These are phyloP conservation scores for Drosophila helvetica DNA, from an alignment of 2,888 invertebrate species.

Conservation along the genomic window DNA sequence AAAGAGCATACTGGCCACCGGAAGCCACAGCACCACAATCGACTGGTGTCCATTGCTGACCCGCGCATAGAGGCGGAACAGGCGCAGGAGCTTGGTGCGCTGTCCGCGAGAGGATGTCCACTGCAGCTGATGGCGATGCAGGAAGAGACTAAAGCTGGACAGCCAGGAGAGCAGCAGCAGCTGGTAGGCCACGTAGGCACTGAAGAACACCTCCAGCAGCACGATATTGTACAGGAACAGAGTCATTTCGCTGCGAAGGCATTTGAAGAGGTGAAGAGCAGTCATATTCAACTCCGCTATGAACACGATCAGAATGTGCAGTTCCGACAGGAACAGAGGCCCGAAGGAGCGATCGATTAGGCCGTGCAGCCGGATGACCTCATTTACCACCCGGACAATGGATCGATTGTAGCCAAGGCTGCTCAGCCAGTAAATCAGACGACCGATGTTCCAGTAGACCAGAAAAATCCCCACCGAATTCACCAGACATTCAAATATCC, in stretches of 20 bases:
- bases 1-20: slow-evolving; percentile 21
- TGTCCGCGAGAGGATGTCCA: neutral
- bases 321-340: neutral
- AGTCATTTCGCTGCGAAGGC: fast-evolving
- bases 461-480: neutral
- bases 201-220: slow-evolving; percentile 14
- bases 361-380: slow-evolving; percentile 2
- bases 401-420: slow-evolving; percentile 5
- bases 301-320: neutral
- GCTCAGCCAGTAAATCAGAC: neutral
- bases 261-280: neutral
- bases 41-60: slow-evolving; percentile 8
- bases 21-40: slow-evolving; percentile 19
- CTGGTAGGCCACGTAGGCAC: slow-evolving; percentile 21
- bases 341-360: neutral
- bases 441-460: neutral
- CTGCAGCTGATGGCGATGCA: neutral
- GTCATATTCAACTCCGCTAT: neutral
- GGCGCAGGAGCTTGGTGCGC: neutral
- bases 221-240: neutral
- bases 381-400: slow-evolving; percentile 9
- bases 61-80: slow-evolving; percentile 9
- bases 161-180: slow-evolving; percentile 25
- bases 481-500: neutral
- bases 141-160: neutral